phyloP scores from a whole-genome alignment of 1,140 invertebrate genomes.

The Ridgeia piscesae region DNA sequence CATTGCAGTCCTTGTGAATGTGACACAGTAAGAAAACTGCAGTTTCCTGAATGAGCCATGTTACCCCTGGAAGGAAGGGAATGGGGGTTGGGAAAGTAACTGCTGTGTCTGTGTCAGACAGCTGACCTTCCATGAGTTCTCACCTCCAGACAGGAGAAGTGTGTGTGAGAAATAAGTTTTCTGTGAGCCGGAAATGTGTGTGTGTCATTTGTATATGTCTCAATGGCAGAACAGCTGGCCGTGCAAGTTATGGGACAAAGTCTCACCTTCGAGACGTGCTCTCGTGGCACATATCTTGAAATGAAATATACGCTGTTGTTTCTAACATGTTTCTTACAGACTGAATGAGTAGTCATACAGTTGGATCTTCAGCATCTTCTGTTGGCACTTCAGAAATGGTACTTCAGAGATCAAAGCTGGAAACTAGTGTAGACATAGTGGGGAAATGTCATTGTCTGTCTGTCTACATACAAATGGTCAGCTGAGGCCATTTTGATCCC shows the following conservation, averaged over 20 bases:
- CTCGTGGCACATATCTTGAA: neutral
- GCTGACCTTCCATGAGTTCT: neutral
- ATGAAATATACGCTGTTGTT: neutral
- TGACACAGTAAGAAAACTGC: neutral
- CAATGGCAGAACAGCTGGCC: neutral
- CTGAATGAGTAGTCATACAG: neutral
- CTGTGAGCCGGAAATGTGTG: too few species aligned
- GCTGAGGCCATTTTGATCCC: neutral
- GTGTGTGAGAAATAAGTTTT: neutral
- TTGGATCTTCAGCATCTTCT: neutral
- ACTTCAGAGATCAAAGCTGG: neutral
- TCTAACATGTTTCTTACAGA: neutral
- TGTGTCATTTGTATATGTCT: neutral
- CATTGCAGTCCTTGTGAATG: neutral
- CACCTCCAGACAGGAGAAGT: neutral
- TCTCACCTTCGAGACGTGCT: neutral
- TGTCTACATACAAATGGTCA: neutral
- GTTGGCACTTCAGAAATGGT: neutral
- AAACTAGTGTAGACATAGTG: neutral
- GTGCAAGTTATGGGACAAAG: neutral
- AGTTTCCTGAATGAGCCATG: neutral
- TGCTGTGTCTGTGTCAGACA: neutral
- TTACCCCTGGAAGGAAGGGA: neutral
- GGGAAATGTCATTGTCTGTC: neutral
- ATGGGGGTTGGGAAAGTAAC: neutral